Percentiles rank a stretch among this genome's conserved stretches.
Evolutionary conservation across 2,888 invertebrate genomes (phyloP).

Genomic region (Tenthredo distinguenda): DNA sequence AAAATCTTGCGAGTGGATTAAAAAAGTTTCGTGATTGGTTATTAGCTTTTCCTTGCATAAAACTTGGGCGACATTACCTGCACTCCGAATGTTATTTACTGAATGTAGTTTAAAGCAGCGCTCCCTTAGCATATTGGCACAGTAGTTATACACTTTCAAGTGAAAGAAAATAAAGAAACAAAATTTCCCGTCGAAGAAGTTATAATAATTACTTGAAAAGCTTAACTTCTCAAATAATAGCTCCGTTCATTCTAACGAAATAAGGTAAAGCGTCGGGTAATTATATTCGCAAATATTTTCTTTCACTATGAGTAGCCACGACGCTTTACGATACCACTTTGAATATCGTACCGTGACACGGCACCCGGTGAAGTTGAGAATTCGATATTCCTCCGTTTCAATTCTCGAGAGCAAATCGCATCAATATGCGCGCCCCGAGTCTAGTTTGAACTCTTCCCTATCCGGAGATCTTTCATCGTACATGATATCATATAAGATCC

Average conservation of each 20-base stretch:
- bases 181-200: neutral
- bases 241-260: neutral
- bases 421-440: constrained; percentile 25
- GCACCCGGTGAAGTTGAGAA: constrained; percentile 34
- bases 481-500: constrained; percentile 16
- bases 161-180: neutral
- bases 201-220: neutral
- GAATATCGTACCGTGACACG: constrained; percentile 36
- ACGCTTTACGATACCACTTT: constrained; percentile 17
- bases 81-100: constrained; percentile 32
- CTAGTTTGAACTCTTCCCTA: constrained; percentile 30
- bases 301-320: neutral
- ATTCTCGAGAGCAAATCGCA: constrained; percentile 47
- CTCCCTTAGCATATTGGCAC: neutral
- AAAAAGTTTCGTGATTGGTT: constrained; percentile 39
- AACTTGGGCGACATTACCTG: constrained; percentile 19
- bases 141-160: neutral
- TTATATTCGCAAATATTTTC: constrained; percentile 17
- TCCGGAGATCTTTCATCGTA: constrained; percentile 21
- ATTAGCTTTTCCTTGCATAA: constrained; percentile 29
- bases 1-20: constrained; percentile 37
- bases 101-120: neutral
- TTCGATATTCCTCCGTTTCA: constrained; percentile 41
- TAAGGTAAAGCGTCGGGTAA: neutral
- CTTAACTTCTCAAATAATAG: neutral